Evolutionary conservation across 2,888 invertebrate species (phyloP), one percentile per base, ranked within the genome.

Genomic region (Phaonia tiefii): DNA sequence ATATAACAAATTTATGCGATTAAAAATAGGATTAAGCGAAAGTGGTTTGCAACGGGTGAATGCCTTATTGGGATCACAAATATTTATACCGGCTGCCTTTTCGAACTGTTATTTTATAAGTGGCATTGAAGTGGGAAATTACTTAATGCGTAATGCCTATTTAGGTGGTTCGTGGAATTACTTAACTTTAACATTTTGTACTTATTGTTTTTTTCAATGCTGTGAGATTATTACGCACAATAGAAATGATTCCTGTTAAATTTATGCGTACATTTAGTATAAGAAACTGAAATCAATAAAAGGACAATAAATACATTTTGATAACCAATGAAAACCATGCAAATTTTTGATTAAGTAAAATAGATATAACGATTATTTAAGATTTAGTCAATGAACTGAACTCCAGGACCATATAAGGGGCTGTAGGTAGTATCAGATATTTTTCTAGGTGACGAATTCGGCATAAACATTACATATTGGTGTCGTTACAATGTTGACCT

Each of bases 31-130:
- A 83, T 17, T 81, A 46, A 58, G 69, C 11, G 87, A 90, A 22
- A 90, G 91, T 39, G 92, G 92, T 85, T 87, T 92, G 84, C 91
- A 93, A 82, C 92, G 96, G 83, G 91, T 96, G 77, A 92, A 93
- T 87, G 96, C 95, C 71, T 84, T 95, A 8, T 85, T 95, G 78
- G 93, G 95, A 79, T 92, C 94, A 26, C 96, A 96, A 25, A 91
- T 97, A 63, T 93, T 97, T 83, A 93, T 94, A 26, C 91, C 96
- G 83, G 96, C 97, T 11, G 95, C 95, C 0, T 92, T 97, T 86
- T 96, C 97, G 0, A 97, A 96, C 91, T 96, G 97, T 87, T 97
- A 95, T 90, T 96, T 98, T 88, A 96, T 97, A 90, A 95, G 94
- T 79, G 96, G 95, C 0, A 92, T 91, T 80, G 93, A 94, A 74